phyloP scores from a whole-genome alignment of 2,888 invertebrate genomes.

The Eupeodes luniger region DNA sequence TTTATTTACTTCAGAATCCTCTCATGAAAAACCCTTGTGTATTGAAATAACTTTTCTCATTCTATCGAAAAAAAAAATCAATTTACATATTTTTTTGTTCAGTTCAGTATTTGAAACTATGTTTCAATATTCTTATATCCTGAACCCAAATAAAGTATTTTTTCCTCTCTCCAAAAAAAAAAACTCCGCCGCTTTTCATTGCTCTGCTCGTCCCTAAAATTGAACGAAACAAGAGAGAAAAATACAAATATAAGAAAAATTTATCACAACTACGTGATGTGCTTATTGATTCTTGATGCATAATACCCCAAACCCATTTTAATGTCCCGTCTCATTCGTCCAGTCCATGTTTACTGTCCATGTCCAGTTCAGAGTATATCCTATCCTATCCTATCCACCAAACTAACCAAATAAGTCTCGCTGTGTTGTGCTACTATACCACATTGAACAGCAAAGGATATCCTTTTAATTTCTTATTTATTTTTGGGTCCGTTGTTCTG shows the following conservation, averaged over 20 bases:
- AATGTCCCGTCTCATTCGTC: background rate
- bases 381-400: background rate
- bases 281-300: constrained; percentile 67
- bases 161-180: too few relatives aligned
- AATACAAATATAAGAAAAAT: constrained; percentile 65
- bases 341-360: background rate
- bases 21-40: too few relatives aligned
- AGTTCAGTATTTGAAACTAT: too few relatives aligned
- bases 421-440: background rate
- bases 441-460: constrained; percentile 33
- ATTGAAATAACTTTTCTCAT: too few relatives aligned
- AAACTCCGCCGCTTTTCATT: background rate
- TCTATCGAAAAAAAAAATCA: too few relatives aligned
- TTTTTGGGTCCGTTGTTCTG: constrained; percentile 65
- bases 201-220: background rate
- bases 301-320: background rate
- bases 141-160: too few relatives aligned
- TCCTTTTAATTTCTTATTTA: constrained; percentile 75
- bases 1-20: too few relatives aligned
- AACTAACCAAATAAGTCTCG: background rate
- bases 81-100: too few relatives aligned
- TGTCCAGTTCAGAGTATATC: background rate
- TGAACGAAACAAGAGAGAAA: constrained; percentile 19
- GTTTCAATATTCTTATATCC: too few relatives aligned
- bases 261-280: constrained; percentile 73